These are phyloP conservation scores for Tarsius wallacei DNA, from an alignment of 2,797 vertebrate species.

Conservation along the genomic window DNA sequence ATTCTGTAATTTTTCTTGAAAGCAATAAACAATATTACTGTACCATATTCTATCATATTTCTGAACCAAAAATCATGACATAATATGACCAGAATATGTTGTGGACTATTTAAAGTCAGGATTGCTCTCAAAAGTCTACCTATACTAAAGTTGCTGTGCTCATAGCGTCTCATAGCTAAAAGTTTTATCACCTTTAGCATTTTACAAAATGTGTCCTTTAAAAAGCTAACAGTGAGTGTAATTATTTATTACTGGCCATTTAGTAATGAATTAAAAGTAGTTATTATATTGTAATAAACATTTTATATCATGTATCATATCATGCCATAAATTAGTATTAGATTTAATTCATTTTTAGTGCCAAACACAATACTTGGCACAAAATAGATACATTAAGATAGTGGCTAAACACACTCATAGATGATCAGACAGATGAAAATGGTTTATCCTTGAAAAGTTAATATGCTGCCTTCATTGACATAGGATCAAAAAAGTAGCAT, in stretches of 20 bases:
- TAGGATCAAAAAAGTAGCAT: background rate
- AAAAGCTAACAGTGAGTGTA: background rate
- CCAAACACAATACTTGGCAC: background rate
- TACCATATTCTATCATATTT: background rate
- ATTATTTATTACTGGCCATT: background rate
- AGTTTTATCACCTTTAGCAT: background rate
- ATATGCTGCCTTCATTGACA: background rate
- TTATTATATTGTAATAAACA: background rate
- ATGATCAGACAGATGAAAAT: background rate
- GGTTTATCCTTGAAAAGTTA: slow-evolving; percentile 30
- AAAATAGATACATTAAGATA: background rate
- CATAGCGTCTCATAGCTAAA: background rate
- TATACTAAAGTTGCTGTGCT: background rate
- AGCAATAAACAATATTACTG: background rate
- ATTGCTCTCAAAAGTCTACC: background rate
- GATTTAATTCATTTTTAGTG: background rate
- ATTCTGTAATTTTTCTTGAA: slow-evolving; percentile 44
- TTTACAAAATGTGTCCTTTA: background rate
- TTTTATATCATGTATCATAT: background rate
- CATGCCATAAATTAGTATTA: background rate
- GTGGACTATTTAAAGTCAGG: background rate
- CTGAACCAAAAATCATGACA: background rate
- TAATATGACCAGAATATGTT: background rate
- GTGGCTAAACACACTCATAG: background rate
- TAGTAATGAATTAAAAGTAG: background rate